Evolutionary conservation across 2,113 vertebrate species (phyloP), one percentile per base, ranked within the genome.

Genomic region (Indri indri): DNA sequence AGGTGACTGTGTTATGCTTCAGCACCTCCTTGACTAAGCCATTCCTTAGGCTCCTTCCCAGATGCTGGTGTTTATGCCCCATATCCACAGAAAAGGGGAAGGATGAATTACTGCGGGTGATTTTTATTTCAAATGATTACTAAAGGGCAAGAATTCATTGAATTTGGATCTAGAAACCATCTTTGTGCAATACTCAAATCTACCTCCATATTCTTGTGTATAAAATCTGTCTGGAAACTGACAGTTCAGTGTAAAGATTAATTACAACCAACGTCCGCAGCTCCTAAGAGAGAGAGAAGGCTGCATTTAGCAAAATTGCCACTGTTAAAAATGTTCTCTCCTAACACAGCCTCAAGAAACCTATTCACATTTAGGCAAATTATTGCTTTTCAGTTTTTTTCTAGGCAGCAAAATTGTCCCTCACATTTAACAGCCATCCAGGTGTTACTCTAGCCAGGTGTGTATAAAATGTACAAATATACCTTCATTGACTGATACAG

Each of bases 201-300:
- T 22, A 82, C 85, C 54, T 88, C 42, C 45, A 34, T 66, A 37
- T 81, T 92, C 81, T 90, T 61, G 45, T 22, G 27, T 90, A 42
- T 86, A 83, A 94, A 84, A 88, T 73, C 74, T 81, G 47, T 96
- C 86, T 93, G 77, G 73, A 91, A 82, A 82, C 47, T 84, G 77
- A 85, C 54, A 89, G 61, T 68, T 94, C 81, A 61, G 6, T 50
- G 37, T 6, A 50, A 54, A 89, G 54, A 90, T 91, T 61, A 82
- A 87, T 96, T 52, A 63, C 20, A 83, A 11, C 6, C 10, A 50
- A 68, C 9, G 37, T 8, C 61, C 8, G 1, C 0, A 13, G n/a
- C 42, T 80, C 47, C 23, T 59, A 37, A 73, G 74, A 47, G 82
- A 92, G 87, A 90, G 25, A 95, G 45, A 89, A 84, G 61, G 30